phyloP scores from a whole-genome alignment of 1,140 invertebrate species.

The Eueides isabella region DNA sequence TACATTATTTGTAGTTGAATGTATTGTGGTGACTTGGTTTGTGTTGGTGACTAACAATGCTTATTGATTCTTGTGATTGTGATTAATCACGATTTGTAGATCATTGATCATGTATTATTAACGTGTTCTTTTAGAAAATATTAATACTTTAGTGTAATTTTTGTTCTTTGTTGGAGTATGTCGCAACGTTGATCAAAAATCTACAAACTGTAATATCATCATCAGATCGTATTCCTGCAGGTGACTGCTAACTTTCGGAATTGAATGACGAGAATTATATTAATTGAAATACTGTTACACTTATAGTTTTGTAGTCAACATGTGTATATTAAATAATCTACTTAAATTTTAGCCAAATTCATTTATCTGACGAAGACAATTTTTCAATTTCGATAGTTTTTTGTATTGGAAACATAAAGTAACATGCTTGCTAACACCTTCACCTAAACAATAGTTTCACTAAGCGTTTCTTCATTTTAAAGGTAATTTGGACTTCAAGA shows the following conservation, averaged over 20 bases:
- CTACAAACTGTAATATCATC: background rate
- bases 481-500: slow-evolving; percentile 80
- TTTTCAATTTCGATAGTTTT: slow-evolving; percentile 29
- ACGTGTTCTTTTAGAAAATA: background rate
- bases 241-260: slow-evolving; percentile 1
- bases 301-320: background rate
- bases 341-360: background rate
- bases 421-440: slow-evolving; percentile 69
- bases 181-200: background rate
- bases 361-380: background rate
- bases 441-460: slow-evolving; percentile 56
- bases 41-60: slow-evolving; percentile 13
- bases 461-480: slow-evolving; percentile 47
- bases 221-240: background rate
- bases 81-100: background rate
- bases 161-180: background rate
- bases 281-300: background rate
- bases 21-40: slow-evolving; percentile 24
- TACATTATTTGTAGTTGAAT: slow-evolving; percentile 65
- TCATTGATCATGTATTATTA: background rate
- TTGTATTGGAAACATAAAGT: slow-evolving; percentile 15
- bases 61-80: slow-evolving; percentile 4
- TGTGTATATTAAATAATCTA: background rate
- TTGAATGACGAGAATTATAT: background rate
- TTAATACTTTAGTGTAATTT: background rate